Evolutionary conservation across 1,140 invertebrate species (phyloP), one percentile per base, ranked within the genome.

Genomic region (Nephila pilipes): DNA sequence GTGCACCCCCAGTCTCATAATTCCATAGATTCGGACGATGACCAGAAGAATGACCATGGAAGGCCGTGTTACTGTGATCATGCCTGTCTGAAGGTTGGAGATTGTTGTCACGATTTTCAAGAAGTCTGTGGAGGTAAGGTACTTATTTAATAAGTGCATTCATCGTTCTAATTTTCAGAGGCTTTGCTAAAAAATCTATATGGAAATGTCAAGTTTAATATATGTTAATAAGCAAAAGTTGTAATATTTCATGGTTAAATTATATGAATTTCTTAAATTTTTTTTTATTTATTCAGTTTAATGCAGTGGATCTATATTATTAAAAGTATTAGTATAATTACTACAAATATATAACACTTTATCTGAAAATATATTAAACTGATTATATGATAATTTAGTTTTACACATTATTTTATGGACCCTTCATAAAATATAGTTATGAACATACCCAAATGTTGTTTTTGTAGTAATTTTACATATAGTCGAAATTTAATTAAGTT

Each of bases 61-160:
- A 97, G 98, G 94, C 97, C 97, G 1, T 98, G 98, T 95, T 98
- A 98, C 95, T 98, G 98, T 95, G 98, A 98, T 95, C 97, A 98
- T 95, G 98, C 97, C 46, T 98, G 98, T 95, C 96, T 98, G 94
- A 98, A 97, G 94, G 96, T 98, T 10, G 97, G 97, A 60, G 98
- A 98, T 94, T 98, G 98, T 95, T 98, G 98, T 95, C 95, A 96
- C 2, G 98, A 98, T 95, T 98, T 98, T 95, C 97, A 98, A 95
- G 96, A 97, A 93, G 97, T 97, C 92, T 98, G 98, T 95, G 97
- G 97, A 96, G 98, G 98, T 98, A 96, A 55, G 46, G 12, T 25
- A 16, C 5, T 57, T 81, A 3, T 46, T 46, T 46, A 10, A 46
- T 10, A 10, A 10, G 46, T 38, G 32, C 36, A 16, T 32, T 25